These are phyloP conservation scores for Acanthopleura granulata DNA, from an alignment of 2,888 invertebrate species.

Conservation along the genomic window DNA sequence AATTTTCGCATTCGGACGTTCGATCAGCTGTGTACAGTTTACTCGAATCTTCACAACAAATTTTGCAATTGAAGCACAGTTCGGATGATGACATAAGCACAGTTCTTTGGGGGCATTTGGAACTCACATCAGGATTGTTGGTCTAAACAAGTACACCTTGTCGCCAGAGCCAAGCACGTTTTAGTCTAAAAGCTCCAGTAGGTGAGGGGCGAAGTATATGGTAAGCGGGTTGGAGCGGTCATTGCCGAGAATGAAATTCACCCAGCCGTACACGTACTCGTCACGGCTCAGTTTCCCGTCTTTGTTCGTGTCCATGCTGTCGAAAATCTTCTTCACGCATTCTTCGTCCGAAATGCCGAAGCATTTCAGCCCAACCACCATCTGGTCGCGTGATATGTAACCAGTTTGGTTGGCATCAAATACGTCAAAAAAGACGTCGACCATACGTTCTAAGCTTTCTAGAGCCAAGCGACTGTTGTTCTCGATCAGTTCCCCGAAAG, in stretches of 20 bases:
- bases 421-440: conserved; percentile 43
- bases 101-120: too few species aligned
- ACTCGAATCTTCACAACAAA: too few species aligned
- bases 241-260: conserved; percentile 52
- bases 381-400: conserved; percentile 38
- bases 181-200: not conserved
- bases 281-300: conserved; percentile 48
- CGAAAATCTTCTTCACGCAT: conserved; percentile 41
- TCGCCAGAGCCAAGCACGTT: too few species aligned
- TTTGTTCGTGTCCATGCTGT: conserved; percentile 46
- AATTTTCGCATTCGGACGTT: too few species aligned
- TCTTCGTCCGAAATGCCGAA: conserved; percentile 45
- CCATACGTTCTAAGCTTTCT: conserved; percentile 41
- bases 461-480: conserved; percentile 38
- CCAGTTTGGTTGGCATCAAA: conserved; percentile 42
- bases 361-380: conserved; percentile 45
- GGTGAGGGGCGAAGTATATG: conserved; percentile 34
- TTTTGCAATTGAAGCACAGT: too few species aligned
- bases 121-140: too few species aligned
- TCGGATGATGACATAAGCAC: too few species aligned
- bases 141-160: too few species aligned
- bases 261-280: conserved; percentile 54
- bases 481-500: conserved; percentile 40
- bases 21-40: too few species aligned
- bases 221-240: conserved; percentile 37